Percentiles rank a stretch among this genome's conserved stretches.
Evolutionary conservation across 2,888 invertebrate species (phyloP).

Genomic region (Tethea ocularis): DNA sequence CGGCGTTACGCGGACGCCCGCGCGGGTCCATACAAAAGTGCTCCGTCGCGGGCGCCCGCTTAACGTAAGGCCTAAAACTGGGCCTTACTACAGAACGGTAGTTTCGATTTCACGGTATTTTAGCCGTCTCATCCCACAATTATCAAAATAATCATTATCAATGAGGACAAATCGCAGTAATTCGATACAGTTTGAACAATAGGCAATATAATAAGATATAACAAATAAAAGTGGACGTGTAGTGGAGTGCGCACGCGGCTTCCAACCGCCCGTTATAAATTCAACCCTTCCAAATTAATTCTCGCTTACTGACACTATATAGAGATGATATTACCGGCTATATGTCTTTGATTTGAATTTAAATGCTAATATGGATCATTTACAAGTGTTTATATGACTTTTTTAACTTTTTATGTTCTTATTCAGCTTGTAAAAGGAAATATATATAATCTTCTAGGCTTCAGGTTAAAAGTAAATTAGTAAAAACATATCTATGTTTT

Average conservation of each 20-base stretch:
- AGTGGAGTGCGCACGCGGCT: constrained; percentile 38
- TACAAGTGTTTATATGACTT: no score
- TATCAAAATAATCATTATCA: not conserved
- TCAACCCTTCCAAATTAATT: constrained; percentile 63
- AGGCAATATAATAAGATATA: constrained; percentile 28
- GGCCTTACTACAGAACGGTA: not conserved
- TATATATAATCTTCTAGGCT: no score
- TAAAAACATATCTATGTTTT: no score
- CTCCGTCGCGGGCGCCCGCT: no score
- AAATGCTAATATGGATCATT: not conserved
- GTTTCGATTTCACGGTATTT: not conserved
- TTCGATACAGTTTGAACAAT: constrained; percentile 18
- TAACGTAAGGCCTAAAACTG: no score
- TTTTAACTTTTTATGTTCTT: no score
- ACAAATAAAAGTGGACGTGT: constrained; percentile 43
- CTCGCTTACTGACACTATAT: constrained; percentile 32
- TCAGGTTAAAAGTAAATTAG: no score
- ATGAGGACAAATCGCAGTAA: constrained; percentile 9
- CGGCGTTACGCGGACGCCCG: no score
- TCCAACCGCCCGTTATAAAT: constrained; percentile 40
- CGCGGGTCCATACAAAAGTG: no score
- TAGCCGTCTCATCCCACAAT: not conserved
- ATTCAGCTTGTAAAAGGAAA: no score
- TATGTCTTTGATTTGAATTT: not conserved
- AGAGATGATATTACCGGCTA: constrained; percentile 39